Percentiles rank a stretch among this genome's conserved stretches.
Conservation (phyloP, 2,888 invertebrate genomes). For the Aspidiotus rigidus region DNA sequence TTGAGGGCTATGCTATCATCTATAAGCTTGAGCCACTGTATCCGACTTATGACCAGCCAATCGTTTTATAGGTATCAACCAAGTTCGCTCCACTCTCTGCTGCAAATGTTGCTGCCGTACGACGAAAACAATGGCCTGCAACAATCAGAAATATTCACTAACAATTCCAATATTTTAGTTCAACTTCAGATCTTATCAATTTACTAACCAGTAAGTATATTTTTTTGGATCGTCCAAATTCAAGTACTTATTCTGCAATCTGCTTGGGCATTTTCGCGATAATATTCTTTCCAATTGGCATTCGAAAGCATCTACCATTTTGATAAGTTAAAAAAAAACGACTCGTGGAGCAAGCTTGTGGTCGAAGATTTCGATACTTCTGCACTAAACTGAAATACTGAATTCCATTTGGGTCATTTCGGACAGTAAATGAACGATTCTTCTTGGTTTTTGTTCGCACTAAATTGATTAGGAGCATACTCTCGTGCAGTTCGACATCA, state of each 20-base stretch:
- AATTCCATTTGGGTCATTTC: neutral
- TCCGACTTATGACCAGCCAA: too few species aligned
- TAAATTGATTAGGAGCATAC: neutral
- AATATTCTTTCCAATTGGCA: conserved; percentile 16
- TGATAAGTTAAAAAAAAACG: conserved; percentile 21
- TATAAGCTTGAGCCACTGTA: too few species aligned
- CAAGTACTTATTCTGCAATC: conserved; percentile 20
- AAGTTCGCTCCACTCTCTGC: too few species aligned
- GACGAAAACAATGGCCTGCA: too few species aligned
- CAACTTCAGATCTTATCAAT: too few species aligned
- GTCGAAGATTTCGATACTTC: conserved; percentile 18
- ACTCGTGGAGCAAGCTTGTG: neutral
- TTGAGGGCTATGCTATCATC: too few species aligned
- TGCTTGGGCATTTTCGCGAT: conserved; percentile 22
- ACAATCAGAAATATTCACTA: too few species aligned
- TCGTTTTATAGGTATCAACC: too few species aligned
- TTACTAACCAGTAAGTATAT: conserved; percentile 42
- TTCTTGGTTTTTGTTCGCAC: neutral
- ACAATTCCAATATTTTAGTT: too few species aligned
- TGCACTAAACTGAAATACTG: too few species aligned
- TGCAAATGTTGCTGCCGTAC: too few species aligned
- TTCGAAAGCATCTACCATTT: conserved; percentile 20
- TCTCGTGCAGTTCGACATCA: neutral
- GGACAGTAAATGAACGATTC: neutral
- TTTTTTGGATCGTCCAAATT: conserved; percentile 37